These are phyloP conservation scores for Blastobasis lacticolella DNA, from an alignment of 2,888 invertebrate species.

Conservation along the genomic window DNA sequence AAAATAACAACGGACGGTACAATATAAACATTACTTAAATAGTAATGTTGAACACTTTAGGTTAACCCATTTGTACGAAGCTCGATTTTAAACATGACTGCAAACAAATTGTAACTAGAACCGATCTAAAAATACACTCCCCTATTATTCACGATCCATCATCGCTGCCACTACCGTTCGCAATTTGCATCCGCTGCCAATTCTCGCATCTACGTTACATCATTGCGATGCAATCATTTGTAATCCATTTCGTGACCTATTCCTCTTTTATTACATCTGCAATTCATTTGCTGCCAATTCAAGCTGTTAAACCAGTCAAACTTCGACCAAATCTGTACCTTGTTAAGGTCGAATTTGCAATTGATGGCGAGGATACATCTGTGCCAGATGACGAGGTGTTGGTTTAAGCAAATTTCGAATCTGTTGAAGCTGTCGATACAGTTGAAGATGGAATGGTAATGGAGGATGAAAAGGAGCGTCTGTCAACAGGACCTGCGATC, in stretches of 20 bases:
- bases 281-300: neutral
- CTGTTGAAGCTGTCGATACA: neutral
- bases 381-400: too few relatives aligned
- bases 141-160: slow-evolving; percentile 9
- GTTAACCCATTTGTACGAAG: too few relatives aligned
- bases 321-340: neutral
- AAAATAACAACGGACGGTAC: too few relatives aligned
- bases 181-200: slow-evolving; percentile 10
- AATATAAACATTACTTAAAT: too few relatives aligned
- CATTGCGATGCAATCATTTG: neutral
- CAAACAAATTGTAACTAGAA: neutral
- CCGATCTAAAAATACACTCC: slow-evolving; percentile 1
- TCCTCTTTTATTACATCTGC: neutral
- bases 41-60: too few relatives aligned
- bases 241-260: neutral
- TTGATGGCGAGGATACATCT: neutral
- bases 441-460: neutral
- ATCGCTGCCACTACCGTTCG: slow-evolving; percentile 2
- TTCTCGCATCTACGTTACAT: neutral
- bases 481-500: slow-evolving; percentile 9
- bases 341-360: slow-evolving; percentile 10
- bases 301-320: neutral
- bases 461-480: slow-evolving; percentile 16
- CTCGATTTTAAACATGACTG: neutral
- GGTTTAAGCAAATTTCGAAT: too few relatives aligned